These are phyloP conservation scores for Hydra vulgaris DNA, from an alignment of 30 jellyfish, hydroid and myxozoan genomes.

Conservation along the genomic window DNA sequence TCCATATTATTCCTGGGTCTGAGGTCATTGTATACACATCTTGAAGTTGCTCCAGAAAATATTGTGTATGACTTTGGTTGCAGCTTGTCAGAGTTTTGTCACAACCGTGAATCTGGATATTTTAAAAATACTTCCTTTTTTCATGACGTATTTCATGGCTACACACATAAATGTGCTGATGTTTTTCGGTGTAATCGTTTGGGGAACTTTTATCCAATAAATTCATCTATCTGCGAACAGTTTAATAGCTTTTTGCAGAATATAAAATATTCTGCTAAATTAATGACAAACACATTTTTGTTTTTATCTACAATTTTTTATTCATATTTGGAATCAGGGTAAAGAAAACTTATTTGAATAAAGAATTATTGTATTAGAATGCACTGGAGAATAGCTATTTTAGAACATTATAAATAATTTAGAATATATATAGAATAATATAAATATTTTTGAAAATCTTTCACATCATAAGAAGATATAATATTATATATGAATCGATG, in stretches of 20 bases:
- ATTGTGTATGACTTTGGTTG: neutral
- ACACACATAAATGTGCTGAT: neutral
- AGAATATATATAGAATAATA: too few species aligned
- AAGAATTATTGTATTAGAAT: neutral
- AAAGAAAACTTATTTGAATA: neutral
- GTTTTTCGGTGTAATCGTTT: neutral
- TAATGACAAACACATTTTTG: constrained; percentile 10
- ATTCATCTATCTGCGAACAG: constrained; percentile 10
- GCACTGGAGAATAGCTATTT: neutral
- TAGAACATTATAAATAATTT: too few species aligned
- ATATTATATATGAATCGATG: too few species aligned
- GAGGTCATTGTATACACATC: neutral
- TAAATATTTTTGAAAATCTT: neutral
- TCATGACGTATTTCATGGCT: neutral
- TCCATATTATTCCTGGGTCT: neutral
- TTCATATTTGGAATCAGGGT: neutral
- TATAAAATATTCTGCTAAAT: neutral
- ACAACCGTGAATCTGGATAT: constrained; percentile 1
- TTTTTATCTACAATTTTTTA: neutral
- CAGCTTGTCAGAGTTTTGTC: neutral
- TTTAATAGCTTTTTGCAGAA: neutral
- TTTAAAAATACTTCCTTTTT: neutral
- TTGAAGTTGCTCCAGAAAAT: neutral
- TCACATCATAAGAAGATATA: too few species aligned
- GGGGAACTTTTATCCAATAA: neutral